A percentile compares a stretch with the other conserved stretches of the same genome.
These are phyloP conservation scores for Hephaestus fuliginosus DNA, from an alignment of 2,797 vertebrate species.

Conservation along the genomic window DNA sequence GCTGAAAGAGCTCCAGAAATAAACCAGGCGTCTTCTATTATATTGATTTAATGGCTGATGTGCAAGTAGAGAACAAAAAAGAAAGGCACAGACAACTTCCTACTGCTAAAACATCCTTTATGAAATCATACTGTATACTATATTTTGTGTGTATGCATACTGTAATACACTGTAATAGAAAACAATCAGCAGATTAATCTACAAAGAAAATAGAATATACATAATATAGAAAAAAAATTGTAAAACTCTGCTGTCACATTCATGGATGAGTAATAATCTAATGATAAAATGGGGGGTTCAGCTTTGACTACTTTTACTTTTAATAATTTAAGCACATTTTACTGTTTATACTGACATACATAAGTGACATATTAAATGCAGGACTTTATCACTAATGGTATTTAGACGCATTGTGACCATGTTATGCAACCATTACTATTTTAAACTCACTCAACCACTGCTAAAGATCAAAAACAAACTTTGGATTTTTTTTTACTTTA, in stretches of 20 bases:
- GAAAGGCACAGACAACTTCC: background rate
- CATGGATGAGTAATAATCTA: no score
- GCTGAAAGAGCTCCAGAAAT: conserved; percentile 3
- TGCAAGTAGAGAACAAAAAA: background rate
- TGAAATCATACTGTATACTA: background rate
- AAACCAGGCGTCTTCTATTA: background rate
- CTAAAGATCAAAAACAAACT: background rate
- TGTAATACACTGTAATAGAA: background rate
- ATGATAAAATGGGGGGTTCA: no score
- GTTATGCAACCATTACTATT: background rate
- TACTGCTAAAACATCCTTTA: background rate
- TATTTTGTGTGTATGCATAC: background rate
- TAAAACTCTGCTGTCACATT: background rate
- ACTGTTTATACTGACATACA: no score
- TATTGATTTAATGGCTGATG: background rate
- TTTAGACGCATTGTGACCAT: no score
- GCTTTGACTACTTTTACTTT: background rate
- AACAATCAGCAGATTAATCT: background rate
- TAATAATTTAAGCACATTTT: background rate
- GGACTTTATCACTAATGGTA: no score
- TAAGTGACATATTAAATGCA: no score
- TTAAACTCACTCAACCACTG: background rate
- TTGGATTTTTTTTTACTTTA: background rate
- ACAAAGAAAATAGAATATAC: background rate
- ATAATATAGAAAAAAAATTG: no score